A percentile compares a stretch with the other conserved stretches of the same genome.
Evolutionary conservation across 2,888 invertebrate species (phyloP).

Genomic region (Amiota mariae): DNA sequence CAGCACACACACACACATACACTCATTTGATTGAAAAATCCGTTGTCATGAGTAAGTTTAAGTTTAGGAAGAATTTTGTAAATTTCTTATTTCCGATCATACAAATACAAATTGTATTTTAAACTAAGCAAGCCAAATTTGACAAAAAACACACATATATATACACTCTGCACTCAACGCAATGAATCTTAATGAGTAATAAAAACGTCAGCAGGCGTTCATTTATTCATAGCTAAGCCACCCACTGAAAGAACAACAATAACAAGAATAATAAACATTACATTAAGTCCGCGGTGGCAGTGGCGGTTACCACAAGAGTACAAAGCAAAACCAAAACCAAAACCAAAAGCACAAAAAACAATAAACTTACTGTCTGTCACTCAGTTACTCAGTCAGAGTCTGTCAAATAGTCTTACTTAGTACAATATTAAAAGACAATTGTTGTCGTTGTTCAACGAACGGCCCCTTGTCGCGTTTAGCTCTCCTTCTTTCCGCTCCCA

Average conservation of each 20-base stretch:
- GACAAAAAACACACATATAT: not conserved
- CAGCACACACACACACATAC: not conserved
- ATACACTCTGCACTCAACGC: not conserved
- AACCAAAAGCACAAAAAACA: not conserved
- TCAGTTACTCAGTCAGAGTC: not conserved
- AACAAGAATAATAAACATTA: not conserved
- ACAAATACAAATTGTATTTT: not conserved
- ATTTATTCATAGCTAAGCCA: not conserved
- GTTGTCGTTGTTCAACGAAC: no score
- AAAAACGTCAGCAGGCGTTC: constrained; percentile 10
- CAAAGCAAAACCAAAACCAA: constrained; percentile 5
- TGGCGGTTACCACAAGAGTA: not conserved
- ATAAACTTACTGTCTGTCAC: not conserved
- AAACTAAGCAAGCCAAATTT: not conserved
- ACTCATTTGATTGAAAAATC: no score
- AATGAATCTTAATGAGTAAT: constrained; percentile 18
- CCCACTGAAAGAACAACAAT: not conserved
- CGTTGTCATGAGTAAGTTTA: no score
- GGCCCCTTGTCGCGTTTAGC: no score
- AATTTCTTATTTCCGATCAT: not conserved
- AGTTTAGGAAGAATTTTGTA: not conserved
- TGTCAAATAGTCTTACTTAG: no score
- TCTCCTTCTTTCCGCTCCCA: not conserved
- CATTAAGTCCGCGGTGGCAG: not conserved
- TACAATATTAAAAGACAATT: not conserved